Conservation (phyloP, 2,797 vertebrate species). For the Silurus aristotelis region DNA sequence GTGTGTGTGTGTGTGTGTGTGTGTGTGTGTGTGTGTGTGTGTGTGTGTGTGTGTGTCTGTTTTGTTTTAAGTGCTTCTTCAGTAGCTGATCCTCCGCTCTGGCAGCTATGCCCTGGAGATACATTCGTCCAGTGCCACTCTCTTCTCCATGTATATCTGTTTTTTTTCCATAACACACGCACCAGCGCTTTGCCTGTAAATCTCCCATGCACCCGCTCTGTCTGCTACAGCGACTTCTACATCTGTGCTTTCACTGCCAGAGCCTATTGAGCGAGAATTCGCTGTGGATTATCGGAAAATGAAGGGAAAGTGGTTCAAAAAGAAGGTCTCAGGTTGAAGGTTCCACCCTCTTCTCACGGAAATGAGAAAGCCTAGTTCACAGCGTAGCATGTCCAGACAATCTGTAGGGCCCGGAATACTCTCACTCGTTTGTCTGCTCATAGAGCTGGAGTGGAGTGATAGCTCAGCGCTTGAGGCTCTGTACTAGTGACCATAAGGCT, state of each 20-base stretch:
- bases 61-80: constrained; percentile 24
- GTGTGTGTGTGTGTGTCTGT: constrained; percentile 2
- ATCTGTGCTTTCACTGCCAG: not conserved
- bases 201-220: not conserved
- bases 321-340: not conserved
- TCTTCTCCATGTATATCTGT: not conserved
- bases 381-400: not conserved
- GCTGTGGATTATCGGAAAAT: not conserved
- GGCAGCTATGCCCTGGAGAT: constrained; percentile 25
- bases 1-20: not conserved
- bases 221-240: not conserved
- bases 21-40: not conserved
- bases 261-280: not conserved
- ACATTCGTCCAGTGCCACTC: constrained; percentile 13
- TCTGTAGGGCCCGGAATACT: not conserved
- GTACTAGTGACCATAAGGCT: not conserved
- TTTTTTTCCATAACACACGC: constrained; percentile 10
- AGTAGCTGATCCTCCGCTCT: constrained; percentile 16
- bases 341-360: not conserved
- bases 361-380: not conserved
- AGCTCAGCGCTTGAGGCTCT: not conserved
- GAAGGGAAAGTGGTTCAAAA: not conserved
- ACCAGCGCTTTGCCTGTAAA: not conserved
- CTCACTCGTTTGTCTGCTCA: not conserved
- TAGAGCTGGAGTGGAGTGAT: not conserved